Base-by-base conservation (phyloP, 2,797 vertebrate genomes). In the Champsocephalus esox region DNA sequence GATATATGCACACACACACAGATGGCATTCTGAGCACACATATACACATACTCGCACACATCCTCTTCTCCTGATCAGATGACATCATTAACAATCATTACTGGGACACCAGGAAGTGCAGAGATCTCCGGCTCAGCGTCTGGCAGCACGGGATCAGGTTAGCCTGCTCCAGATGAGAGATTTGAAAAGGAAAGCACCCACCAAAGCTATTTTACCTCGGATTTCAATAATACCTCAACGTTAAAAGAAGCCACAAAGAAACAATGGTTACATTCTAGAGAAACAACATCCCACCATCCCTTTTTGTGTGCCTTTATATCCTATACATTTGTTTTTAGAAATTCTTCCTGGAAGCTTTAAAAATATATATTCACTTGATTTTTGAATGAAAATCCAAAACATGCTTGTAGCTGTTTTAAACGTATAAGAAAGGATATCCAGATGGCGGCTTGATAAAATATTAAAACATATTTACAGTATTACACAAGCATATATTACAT, bases 51-150 rank as follows among this genome's bases (percentile, higher is more conserved):
- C 79, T 70, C 71, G 1, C 87, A 88, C 86, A 90, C 87, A 90
- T 87, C 87, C 92, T 91, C 87, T 79, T 73, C 85, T 91, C 64
- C 91, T 77, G 94, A 95, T 96, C 93, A 85, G 89, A 93, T 95
- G 93, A 95, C 94, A 95, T 95, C 92, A 93, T 95, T 96, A 95
- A 94, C 90, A 94, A 93, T 93, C 93, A 95, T 96, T 95, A 94
- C 89, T 76, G 82, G 88, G 90, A 94, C 90, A 94, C 91, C 90
- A 93, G 93, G 94, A 94, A 94, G 91, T 93, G 88, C 84, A 91
- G 86, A 89, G 91, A 92, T 91, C 88, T 93, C 91, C 87, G 90
- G 91, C 91, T 91, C 88, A 64, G 82, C 73, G 88, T 88, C 92
- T 91, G 88, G 87, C 90, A 77, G 80, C 71, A 77, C 43, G 9